Conservation (phyloP, 1,140 invertebrate species). For the Linepithema humile region DNA sequence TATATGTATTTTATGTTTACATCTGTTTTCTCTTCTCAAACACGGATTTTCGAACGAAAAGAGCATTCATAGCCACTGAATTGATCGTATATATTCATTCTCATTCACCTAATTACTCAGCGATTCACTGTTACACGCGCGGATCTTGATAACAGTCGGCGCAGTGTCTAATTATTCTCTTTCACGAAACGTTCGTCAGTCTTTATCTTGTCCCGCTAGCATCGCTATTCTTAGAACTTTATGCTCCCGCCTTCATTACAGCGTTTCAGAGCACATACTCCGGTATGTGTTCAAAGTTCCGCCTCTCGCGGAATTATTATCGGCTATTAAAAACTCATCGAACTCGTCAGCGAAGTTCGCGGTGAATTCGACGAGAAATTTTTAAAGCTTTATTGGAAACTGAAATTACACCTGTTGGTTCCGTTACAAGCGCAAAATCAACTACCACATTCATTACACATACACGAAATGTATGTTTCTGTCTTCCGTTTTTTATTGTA, state of each 20-base stretch:
- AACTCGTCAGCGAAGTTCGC: background rate
- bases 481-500: background rate
- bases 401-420: background rate
- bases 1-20: background rate
- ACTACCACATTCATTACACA: background rate
- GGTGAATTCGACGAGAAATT: background rate
- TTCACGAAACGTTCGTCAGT: conserved; percentile 43
- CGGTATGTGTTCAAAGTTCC: conserved; percentile 18
- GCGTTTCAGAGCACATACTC: background rate
- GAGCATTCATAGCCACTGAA: background rate
- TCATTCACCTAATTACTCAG: conserved; percentile 33
- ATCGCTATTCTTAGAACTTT: conserved; percentile 48
- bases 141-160: conserved; percentile 28
- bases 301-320: conserved; percentile 15
- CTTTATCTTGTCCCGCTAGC: background rate
- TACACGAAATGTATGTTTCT: background rate
- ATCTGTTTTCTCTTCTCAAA: background rate
- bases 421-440: no score
- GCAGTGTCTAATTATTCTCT: conserved; percentile 41
- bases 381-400: background rate
- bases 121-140: conserved; percentile 31
- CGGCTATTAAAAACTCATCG: conserved; percentile 35
- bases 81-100: conserved; percentile 1
- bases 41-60: background rate
- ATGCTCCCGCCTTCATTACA: conserved; percentile 1